Percentiles rank a stretch among this genome's conserved stretches.
Evolutionary conservation across 1,140 invertebrate species (phyloP).

Genomic region (Proales similis): DNA sequence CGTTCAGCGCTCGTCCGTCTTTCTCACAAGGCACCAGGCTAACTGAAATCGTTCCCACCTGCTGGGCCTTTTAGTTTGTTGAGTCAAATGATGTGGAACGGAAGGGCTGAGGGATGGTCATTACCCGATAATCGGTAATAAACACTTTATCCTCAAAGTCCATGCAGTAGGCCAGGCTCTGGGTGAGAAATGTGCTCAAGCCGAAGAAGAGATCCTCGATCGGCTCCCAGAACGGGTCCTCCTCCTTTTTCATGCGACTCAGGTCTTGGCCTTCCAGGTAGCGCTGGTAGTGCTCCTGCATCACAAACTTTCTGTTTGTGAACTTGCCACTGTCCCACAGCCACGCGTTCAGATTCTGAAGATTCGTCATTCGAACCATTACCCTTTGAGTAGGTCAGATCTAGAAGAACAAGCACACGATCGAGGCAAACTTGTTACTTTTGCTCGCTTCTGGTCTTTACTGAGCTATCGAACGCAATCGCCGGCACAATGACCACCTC

Average conservation of each 20-base stretch:
- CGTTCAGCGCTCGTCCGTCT: slow-evolving; percentile 49
- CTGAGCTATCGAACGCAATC: slow-evolving; percentile 43
- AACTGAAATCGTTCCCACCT: slow-evolving; percentile 47
- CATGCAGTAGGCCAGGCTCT: slow-evolving; percentile 49
- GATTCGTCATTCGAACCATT: slow-evolving; percentile 54
- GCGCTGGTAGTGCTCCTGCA: slow-evolving; percentile 53
- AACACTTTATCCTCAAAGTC: slow-evolving; percentile 51
- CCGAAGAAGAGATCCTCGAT: slow-evolving; percentile 45
- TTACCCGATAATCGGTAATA: slow-evolving; percentile 46
- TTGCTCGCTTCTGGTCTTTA: slow-evolving; percentile 2
- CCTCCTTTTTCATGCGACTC: slow-evolving; percentile 45
- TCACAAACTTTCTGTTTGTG: slow-evolving; percentile 52
- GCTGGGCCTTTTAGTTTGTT: slow-evolving; percentile 44
- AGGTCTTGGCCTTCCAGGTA: slow-evolving; percentile 50
- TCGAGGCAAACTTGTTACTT: neutral
- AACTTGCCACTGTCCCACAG: slow-evolving; percentile 53
- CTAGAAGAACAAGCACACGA: slow-evolving; percentile 2
- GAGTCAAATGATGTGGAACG: neutral
- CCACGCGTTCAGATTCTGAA: slow-evolving; percentile 52
- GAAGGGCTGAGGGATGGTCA: neutral
- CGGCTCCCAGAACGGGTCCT: slow-evolving; percentile 55
- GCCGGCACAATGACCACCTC: slow-evolving; percentile 51
- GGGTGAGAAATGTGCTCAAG: slow-evolving; percentile 50
- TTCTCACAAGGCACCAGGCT: slow-evolving; percentile 51
- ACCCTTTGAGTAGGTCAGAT: too few relatives aligned